A percentile compares a stretch with the other conserved stretches of the same genome.
phyloP scores from a whole-genome alignment of 2,113 vertebrate genomes.

The Stigmatopora nigra region DNA sequence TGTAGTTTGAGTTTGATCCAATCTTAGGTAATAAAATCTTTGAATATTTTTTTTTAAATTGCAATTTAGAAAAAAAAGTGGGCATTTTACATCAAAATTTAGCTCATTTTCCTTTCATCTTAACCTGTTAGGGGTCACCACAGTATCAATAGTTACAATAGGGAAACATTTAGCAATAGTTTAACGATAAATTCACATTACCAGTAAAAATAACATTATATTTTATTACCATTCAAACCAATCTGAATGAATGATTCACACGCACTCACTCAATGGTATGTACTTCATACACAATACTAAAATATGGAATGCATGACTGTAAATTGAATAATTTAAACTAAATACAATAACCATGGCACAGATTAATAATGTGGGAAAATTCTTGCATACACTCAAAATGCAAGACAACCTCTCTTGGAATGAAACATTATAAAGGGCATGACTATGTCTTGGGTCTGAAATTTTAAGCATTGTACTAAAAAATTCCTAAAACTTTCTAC shows the following conservation, averaged over 20 bases:
- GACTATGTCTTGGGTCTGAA: background rate
- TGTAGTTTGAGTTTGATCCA: background rate
- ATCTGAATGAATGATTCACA: too few relatives aligned
- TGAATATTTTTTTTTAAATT: too few relatives aligned
- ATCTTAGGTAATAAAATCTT: too few relatives aligned
- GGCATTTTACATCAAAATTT: too few relatives aligned
- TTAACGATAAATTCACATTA: too few relatives aligned
- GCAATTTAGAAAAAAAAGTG: too few relatives aligned
- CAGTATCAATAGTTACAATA: too few relatives aligned
- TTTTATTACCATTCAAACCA: too few relatives aligned
- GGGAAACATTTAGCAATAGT: too few relatives aligned
- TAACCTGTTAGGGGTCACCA: too few relatives aligned
- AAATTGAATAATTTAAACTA: slow-evolving; percentile 1
- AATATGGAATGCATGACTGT: background rate
- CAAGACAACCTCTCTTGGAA: background rate
- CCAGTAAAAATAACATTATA: too few relatives aligned
- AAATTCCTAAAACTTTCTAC: background rate
- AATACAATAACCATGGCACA: background rate
- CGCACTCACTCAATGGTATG: background rate
- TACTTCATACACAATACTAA: background rate
- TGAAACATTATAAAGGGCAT: background rate
- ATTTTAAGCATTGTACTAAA: slow-evolving; percentile 2
- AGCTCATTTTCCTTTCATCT: too few relatives aligned
- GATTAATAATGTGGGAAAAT: background rate
- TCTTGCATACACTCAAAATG: background rate